Evolutionary conservation across 2,888 invertebrate genomes (phyloP).

Genomic region (Watsonalla cultraria): DNA sequence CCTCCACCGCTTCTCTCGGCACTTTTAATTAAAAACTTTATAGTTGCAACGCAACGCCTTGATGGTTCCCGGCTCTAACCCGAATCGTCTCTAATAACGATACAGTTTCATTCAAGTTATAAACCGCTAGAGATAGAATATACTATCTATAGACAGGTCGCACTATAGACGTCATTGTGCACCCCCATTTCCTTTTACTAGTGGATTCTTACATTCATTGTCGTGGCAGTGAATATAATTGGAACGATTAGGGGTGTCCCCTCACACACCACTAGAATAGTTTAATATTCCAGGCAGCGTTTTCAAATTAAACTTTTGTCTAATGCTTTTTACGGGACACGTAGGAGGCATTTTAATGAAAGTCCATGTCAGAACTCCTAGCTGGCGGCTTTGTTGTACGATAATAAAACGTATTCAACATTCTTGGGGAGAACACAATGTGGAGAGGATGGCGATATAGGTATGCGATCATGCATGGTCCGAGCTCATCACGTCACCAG

Average conservation of each 20-base stretch:
- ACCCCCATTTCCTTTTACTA: not conserved
- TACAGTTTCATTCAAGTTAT: conserved; percentile 17
- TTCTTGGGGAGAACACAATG: not conserved
- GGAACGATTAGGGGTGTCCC: conserved; percentile 24
- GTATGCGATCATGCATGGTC: not conserved
- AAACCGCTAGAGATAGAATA: conserved; percentile 5
- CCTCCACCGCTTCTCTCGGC: conserved; percentile 41
- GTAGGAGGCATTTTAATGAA: conserved; percentile 25
- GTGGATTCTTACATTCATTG: conserved; percentile 13
- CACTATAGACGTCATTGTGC: not conserved
- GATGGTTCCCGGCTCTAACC: conserved; percentile 30
- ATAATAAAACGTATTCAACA: not conserved
- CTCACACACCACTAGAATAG: conserved; percentile 20
- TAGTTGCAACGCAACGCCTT: conserved; percentile 51
- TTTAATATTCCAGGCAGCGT: conserved; percentile 33
- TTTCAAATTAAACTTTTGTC: conserved; percentile 31
- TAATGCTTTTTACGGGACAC: conserved; percentile 18
- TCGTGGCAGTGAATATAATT: conserved; percentile 23
- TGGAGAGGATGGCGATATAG: not conserved
- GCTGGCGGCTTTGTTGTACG: not conserved
- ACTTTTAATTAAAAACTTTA: conserved; percentile 72
- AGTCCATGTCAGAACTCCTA: not conserved
- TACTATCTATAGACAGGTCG: too few species aligned
- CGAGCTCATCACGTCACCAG: conserved; percentile 1
- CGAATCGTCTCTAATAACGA: conserved; percentile 29